phyloP scores from a whole-genome alignment of 23 tunicate species.

The Halocynthia aurantium region DNA sequence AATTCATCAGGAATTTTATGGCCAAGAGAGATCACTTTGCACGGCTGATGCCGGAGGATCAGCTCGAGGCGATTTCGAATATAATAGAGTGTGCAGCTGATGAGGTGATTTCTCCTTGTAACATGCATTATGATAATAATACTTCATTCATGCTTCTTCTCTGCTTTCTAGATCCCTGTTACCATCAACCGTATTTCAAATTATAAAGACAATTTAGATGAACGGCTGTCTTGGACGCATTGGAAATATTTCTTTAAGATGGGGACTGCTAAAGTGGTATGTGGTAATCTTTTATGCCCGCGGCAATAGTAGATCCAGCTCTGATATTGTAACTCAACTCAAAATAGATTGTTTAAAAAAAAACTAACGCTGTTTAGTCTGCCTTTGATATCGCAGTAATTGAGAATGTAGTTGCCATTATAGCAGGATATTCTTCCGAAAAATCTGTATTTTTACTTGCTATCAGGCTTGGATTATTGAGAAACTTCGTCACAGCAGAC shows the following conservation, averaged over 20 bases:
- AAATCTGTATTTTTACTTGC: neutral
- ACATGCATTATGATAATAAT: neutral
- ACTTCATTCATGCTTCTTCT: neutral
- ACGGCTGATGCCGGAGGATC: neutral
- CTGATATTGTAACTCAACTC: too few relatives aligned
- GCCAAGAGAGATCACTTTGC: neutral
- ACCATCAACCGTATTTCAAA: neutral
- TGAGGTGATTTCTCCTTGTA: neutral
- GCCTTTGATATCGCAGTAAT: too few relatives aligned
- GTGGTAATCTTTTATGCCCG: neutral
- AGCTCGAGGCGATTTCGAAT: constrained; percentile 3
- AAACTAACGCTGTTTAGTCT: too few relatives aligned
- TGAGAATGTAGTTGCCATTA: too few relatives aligned
- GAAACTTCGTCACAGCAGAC: constrained; percentile 11
- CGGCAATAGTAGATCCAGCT: too few relatives aligned
- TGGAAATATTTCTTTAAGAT: constrained; percentile 13
- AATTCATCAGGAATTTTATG: neutral
- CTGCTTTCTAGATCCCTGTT: neutral
- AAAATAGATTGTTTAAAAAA: too few relatives aligned
- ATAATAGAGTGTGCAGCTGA: neutral
- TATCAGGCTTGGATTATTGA: constrained; percentile 10
- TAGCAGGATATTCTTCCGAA: neutral
- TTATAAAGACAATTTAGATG: neutral
- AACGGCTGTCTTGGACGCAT: neutral
- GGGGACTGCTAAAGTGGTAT: neutral